A percentile compares a stretch with the other conserved stretches of the same genome.
phyloP scores from a whole-genome alignment of 2,888 invertebrate genomes.

The Saturnia pavonia region DNA sequence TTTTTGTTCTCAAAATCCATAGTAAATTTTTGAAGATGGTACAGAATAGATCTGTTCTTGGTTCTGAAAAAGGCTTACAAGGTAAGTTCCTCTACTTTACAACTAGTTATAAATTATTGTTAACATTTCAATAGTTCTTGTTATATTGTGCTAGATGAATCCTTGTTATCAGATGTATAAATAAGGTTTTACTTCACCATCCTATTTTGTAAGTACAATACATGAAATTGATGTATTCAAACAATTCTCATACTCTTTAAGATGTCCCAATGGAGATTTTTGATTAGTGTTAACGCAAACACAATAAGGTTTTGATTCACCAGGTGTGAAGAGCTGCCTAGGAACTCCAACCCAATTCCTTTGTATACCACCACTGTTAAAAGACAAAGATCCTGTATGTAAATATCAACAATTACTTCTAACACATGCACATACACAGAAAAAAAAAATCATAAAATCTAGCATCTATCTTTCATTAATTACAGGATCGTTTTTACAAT shows the following conservation, averaged over 20 bases:
- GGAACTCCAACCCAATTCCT: constrained; percentile 96
- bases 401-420: neutral
- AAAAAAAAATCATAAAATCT: neutral
- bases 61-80: no score
- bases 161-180: no score
- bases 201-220: constrained; percentile 33
- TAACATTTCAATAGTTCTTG: no score
- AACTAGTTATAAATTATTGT: no score
- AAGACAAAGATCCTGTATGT: constrained; percentile 26
- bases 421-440: neutral
- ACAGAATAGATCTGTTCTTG: no score
- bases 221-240: constrained; percentile 80
- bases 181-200: neutral
- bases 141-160: no score
- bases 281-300: constrained; percentile 87
- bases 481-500: neutral
- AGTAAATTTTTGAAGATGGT: no score
- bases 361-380: constrained; percentile 92
- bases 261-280: constrained; percentile 67
- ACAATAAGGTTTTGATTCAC: constrained; percentile 86
- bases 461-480: neutral
- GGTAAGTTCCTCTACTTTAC: no score
- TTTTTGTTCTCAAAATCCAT: no score
- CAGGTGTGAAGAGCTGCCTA: constrained; percentile 88
- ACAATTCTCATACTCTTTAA: constrained; percentile 86